Percentiles rank a stretch among this genome's conserved stretches.
These are phyloP conservation scores for Archips xylosteana DNA, from an alignment of 2,888 invertebrate genomes.

Conservation along the genomic window DNA sequence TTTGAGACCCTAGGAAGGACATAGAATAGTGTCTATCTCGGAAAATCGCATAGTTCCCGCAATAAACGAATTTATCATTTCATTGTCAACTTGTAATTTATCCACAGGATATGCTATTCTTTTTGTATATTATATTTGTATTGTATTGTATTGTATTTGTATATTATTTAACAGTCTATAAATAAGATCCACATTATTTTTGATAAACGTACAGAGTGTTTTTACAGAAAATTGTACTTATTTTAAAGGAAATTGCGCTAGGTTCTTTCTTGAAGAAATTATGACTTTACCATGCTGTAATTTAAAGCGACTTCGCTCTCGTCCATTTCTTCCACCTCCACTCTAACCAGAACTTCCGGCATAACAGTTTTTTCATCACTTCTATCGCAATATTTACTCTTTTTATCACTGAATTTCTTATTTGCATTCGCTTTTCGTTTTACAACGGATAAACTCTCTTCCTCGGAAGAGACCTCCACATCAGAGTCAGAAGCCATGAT, in stretches of 20 bases:
- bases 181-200: not conserved
- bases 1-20: too few relatives aligned
- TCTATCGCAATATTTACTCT: conserved; percentile 42
- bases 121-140: too few relatives aligned
- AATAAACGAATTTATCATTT: too few relatives aligned
- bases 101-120: too few relatives aligned
- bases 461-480: conserved; percentile 54
- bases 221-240: not conserved
- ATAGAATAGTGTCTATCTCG: too few relatives aligned
- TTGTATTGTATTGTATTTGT: too few relatives aligned
- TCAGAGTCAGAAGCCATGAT: conserved; percentile 49
- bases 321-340: conserved; percentile 56
- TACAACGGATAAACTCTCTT: conserved; percentile 51
- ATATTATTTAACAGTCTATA: too few relatives aligned
- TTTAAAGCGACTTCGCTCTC: conserved; percentile 29
- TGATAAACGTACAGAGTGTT: too few relatives aligned
- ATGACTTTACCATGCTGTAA: conserved; percentile 10
- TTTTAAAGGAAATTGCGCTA: not conserved
- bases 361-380: conserved; percentile 52
- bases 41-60: too few relatives aligned
- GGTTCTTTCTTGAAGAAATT: not conserved
- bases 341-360: conserved; percentile 49
- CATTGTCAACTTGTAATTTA: too few relatives aligned
- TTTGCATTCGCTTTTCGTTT: conserved; percentile 50
- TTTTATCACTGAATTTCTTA: conserved; percentile 39